Conservation (phyloP, 2,113 vertebrate genomes). For the Puma concolor region DNA sequence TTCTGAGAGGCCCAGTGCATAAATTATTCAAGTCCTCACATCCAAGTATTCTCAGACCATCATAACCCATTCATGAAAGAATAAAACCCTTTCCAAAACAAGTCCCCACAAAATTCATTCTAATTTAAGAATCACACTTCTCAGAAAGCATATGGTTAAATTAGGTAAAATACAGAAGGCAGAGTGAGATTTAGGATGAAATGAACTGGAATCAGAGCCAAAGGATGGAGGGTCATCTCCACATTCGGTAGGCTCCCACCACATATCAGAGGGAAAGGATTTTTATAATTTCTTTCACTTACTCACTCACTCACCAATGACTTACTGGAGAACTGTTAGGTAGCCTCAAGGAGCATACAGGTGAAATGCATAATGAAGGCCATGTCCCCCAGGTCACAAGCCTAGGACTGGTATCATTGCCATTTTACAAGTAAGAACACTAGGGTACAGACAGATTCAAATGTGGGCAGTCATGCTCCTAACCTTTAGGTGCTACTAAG, state of each 20-base stretch:
- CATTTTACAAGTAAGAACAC: slow-evolving; percentile 9
- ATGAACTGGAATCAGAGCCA: background rate
- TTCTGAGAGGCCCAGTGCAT: background rate
- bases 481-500: background rate
- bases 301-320: background rate
- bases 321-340: background rate
- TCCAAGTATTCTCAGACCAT: slow-evolving; percentile 1
- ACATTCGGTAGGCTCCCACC: background rate
- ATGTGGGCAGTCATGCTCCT: background rate
- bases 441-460: background rate
- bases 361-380: background rate
- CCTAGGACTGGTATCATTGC: too few relatives aligned
- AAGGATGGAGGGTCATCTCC: background rate
- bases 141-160: slow-evolving; percentile 35
- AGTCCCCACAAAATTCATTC: slow-evolving; percentile 1
- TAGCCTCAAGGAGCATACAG: background rate
- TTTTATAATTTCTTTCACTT: background rate
- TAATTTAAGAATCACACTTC: slow-evolving; percentile 37
- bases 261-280: background rate
- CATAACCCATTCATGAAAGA: slow-evolving; percentile 39
- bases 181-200: background rate
- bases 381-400: background rate
- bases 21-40: slow-evolving; percentile 51
- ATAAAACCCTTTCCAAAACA: slow-evolving; percentile 27
- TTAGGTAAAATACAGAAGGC: background rate